Evolutionary conservation across 2,113 vertebrate species (phyloP).

Genomic region (Chaetorhynchus papuensis): DNA sequence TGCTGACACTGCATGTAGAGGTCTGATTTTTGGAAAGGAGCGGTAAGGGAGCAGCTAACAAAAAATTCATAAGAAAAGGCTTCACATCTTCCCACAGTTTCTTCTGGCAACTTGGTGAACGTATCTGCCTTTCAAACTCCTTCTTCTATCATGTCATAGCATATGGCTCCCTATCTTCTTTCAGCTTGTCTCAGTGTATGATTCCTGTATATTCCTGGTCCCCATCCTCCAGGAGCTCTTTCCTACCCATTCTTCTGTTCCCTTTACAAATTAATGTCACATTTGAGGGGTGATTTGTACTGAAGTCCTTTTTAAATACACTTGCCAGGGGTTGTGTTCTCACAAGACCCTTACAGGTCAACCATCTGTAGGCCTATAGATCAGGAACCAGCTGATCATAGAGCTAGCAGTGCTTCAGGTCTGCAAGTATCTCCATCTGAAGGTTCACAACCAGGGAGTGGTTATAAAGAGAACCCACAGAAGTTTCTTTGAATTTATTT

Average conservation of each 20-base stretch:
- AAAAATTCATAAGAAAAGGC: rapidly evolving
- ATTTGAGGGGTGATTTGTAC: background rate
- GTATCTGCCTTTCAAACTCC: background rate
- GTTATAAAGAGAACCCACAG: background rate
- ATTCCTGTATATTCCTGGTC: background rate
- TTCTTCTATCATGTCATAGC: background rate
- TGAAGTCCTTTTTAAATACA: background rate
- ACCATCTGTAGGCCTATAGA: background rate
- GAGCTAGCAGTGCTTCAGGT: background rate
- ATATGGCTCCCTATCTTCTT: background rate
- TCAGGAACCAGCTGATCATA: background rate
- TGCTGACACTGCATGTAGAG: background rate
- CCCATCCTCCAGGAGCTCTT: background rate
- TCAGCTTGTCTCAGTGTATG: background rate
- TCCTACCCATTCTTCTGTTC: background rate
- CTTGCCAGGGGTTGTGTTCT: background rate
- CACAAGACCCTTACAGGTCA: background rate
- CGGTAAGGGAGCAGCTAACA: background rate
- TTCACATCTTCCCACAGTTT: background rate
- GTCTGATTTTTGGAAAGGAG: background rate
- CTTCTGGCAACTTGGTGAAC: background rate
- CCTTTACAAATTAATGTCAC: background rate
- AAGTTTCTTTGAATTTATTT: background rate
- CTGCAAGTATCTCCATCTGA: background rate
- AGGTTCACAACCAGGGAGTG: background rate